Conservation (phyloP, 2,113 vertebrate genomes). For the Eubucco bourcierii region DNA sequence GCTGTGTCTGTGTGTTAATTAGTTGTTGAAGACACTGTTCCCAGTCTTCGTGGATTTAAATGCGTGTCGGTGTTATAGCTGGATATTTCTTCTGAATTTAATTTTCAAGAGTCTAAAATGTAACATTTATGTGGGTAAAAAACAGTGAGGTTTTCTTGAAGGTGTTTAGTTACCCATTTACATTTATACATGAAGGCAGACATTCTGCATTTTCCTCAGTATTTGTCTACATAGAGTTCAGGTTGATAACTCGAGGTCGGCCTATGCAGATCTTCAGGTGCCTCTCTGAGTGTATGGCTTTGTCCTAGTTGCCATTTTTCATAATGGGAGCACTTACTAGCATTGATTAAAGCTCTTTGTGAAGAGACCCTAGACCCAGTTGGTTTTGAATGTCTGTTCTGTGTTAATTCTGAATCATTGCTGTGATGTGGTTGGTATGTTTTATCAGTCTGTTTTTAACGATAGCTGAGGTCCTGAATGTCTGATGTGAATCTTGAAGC, state of each 20-base stretch:
- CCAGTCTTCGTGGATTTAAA: neutral
- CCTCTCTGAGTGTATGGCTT: neutral
- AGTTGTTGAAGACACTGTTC: neutral
- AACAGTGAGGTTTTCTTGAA: neutral
- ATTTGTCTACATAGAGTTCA: neutral
- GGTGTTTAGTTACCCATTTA: neutral
- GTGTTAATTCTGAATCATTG: neutral
- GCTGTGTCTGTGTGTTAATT: rapidly evolving
- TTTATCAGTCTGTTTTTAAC: neutral
- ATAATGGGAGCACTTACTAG: neutral
- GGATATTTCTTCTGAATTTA: neutral
- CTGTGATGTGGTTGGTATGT: neutral
- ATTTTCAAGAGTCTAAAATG: neutral
- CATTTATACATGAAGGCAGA: neutral
- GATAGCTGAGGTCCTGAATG: neutral
- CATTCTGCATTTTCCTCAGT: neutral
- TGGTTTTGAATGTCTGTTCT: neutral
- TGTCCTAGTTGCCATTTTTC: neutral
- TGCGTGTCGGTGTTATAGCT: neutral
- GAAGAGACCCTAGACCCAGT: neutral
- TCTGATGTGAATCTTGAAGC: neutral
- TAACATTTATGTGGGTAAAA: neutral
- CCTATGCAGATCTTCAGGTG: neutral
- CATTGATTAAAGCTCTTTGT: neutral
- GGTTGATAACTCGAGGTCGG: neutral